Evolutionary conservation across 2,797 vertebrate species (phyloP).

Genomic region (Choloepus didactylus): DNA sequence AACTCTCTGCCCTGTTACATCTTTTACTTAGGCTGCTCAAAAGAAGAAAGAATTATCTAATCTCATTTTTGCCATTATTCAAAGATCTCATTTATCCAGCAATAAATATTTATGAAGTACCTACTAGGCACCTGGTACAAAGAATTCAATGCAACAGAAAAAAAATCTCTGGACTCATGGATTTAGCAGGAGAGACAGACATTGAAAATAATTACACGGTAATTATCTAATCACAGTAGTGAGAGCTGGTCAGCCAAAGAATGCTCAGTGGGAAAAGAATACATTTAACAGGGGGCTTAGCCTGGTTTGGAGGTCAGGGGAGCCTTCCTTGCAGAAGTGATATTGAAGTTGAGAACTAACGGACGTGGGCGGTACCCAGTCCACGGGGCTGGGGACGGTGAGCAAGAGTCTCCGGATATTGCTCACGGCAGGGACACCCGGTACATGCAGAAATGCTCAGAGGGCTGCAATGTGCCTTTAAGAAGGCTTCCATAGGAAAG

Average conservation of each 20-base stretch:
- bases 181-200: background rate
- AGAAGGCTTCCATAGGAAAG: background rate
- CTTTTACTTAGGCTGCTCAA: background rate
- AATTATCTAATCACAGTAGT: background rate
- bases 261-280: fast-evolving
- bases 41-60: background rate
- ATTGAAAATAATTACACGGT: background rate
- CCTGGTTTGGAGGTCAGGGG: background rate
- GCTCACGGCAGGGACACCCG: fast-evolving
- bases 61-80: background rate
- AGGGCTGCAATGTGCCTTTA: fast-evolving
- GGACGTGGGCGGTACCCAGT: fast-evolving
- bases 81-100: background rate
- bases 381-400: fast-evolving
- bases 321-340: background rate
- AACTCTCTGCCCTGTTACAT: background rate
- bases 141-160: background rate
- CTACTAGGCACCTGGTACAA: background rate
- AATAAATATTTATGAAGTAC: background rate
- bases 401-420: fast-evolving
- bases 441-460: fast-evolving
- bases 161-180: no score
- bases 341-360: background rate
- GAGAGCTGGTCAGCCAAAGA: background rate
- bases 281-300: no score